Evolutionary conservation across 1,140 invertebrate species (phyloP), one percentile per base, ranked within the genome.

Genomic region (Nymphalis io): DNA sequence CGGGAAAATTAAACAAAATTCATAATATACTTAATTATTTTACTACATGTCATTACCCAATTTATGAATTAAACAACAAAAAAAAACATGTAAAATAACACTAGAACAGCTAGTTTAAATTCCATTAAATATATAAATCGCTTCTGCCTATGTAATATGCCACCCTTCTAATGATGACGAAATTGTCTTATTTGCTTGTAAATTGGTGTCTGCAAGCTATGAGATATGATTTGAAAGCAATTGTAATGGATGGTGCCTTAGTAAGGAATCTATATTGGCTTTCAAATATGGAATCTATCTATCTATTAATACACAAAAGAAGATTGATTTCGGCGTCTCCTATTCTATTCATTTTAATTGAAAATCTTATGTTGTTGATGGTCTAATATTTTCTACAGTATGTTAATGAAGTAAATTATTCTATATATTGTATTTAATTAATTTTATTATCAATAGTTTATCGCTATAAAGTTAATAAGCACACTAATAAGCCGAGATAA

Each of bases 171-270:
- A 72, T 75, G 62, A 75, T 73, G 65, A 74, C 72, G 74, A 73
- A 78, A 75, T 74, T 76, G 76, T 76, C 79, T 79, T 80, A 77
- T 78, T 78, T 82, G 75, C 69, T 78, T 74, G 74, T 75, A 76
- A 80, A 82, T 82, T 81, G 75, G 74, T 78, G 79, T 73, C 74
- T 76, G 76, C 70, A 60, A 71, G 71, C 71, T 61, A 64, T 55
- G 64, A 72, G 73, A 76, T 79, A 78, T 67, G 70, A 75, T 75
- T 73, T 59, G 60, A 64, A 63, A 59, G 61, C 59, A 72, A 72
- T 65, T 71, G 57, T 72, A 57, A 67, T 59, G 42, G 64, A 60
- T 57, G 63, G 66, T 39, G 48, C 58, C 59, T 63, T 76, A 72
- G 72, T 70, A 46, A 46, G 16, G 48, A 61, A 53, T 68, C 39